phyloP scores from a whole-genome alignment of 2,113 vertebrate species.

The Acanthochromis polyacanthus region DNA sequence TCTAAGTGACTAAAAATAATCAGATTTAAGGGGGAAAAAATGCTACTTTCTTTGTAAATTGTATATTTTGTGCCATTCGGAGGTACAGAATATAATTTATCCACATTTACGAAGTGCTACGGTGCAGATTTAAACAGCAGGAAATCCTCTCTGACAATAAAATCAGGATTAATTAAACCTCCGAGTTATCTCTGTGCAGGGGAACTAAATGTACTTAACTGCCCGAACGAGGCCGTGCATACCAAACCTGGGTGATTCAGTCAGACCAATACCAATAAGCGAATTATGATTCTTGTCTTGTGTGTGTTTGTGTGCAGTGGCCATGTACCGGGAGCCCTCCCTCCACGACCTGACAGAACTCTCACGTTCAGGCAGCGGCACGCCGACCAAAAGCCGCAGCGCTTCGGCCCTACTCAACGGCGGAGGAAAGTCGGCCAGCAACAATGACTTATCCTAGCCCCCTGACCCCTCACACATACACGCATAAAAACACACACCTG shows the following conservation, averaged over 20 bases:
- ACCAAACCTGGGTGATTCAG: constrained; percentile 16
- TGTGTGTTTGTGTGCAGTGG: constrained; percentile 85
- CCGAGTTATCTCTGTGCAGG: no score
- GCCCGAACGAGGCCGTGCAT: constrained; percentile 4
- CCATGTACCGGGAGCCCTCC: constrained; percentile 99
- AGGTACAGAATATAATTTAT: not conserved
- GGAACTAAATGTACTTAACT: constrained; percentile 3
- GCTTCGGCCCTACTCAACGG: constrained; percentile 96
- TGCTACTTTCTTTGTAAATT: constrained; percentile 1
- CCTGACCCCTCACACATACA: constrained; percentile 45
- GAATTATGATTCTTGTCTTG: constrained; percentile 25
- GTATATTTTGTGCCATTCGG: not conserved
- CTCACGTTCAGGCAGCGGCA: constrained; percentile 95
- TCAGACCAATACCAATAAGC: not conserved
- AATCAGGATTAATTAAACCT: not conserved
- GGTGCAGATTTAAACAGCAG: not conserved
- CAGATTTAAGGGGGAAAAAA: not conserved
- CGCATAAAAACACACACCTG: no score
- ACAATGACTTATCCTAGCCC: constrained; percentile 96
- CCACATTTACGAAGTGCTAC: constrained; percentile 5
- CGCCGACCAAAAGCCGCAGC: constrained; percentile 98
- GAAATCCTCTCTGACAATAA: not conserved
- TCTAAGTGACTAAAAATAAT: no score
- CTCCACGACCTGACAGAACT: constrained; percentile 98
- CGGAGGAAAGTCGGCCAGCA: constrained; percentile 95